Base-by-base conservation (phyloP, 2,797 vertebrate genomes). In the Micropoecilia bifurca region DNA sequence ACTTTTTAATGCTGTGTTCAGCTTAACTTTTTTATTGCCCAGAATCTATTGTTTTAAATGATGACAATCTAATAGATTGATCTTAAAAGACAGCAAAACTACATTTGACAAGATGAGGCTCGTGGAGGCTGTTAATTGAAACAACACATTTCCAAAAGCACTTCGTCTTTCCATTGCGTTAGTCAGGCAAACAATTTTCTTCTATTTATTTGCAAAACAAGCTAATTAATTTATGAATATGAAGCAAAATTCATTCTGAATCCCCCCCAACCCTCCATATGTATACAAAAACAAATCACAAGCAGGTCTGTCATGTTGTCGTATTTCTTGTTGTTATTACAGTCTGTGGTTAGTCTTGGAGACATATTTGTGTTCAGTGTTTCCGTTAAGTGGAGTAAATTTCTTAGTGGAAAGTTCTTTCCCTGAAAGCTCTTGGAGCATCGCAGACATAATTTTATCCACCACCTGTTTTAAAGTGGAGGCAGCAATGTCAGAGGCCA, bases 331-430 rank as follows among this genome's bases (percentile, higher is more conserved):
- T 45, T 69, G 22, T 45, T 45, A 7, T 45, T 71, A 71, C 68
- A 71, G 41, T 71, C 12, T 43, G 12, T 45, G 41, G 68, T 45
- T 45, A 14, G 47, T 36, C 10, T 50, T 33, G 1, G 25, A 50
- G 30, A 73, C n/a, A 33, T 46, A n/a, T 46, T 63, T 47, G 57
- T 63, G n/a, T 47, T 76, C 46, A 66, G 22, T 36, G 25, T 47
- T 63, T 68, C 59, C 61, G 68, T 68, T 66, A 48, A 47, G 10
- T 36, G 33, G 45, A 63, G 43, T 48, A 76, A 68, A 13, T 75
- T 63, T 36, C 28, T 45, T 45, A 47, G 74, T 46, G 43, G 18
- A 75, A 75, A 75, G n/a, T 30, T 63, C 0, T 61, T 39, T 25
- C 30, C 13, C 3, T 22, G 50, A 45, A 57, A 71, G 25, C 12